Evolutionary conservation across 2,888 invertebrate species (phyloP), one percentile per base, ranked within the genome.

Genomic region (Drosophila conformis): DNA sequence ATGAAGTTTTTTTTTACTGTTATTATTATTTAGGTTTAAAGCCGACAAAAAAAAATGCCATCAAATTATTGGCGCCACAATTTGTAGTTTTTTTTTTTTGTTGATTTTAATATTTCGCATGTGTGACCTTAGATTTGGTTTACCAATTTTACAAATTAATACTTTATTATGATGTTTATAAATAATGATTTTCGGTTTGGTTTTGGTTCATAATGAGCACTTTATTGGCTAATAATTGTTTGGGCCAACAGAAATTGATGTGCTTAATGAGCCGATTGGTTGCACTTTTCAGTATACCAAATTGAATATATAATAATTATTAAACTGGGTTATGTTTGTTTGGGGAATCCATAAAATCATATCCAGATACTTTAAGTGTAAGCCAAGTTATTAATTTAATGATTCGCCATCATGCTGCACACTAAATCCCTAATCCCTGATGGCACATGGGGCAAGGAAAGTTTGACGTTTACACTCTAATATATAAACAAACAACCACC

Each of bases 111-210:
- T 54, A 61, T 70, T 57, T 71, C 13, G 73, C 73, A 53, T 60
- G 61, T 35, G 46, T 76, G 78, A 78, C 78, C 81, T 78, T 57
- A 73, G 72, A 69, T 78, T 62, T 77, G 81, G 62, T 42, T 78
- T 77, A 77, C 48, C 38, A 25, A 15, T 49, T 62, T 56, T 62
- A 48, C 27, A 48, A 56, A 51, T 51, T 64, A 49, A 51, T 68
- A 49, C 59, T 46, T 54, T 52, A 66, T 61, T 58, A 75, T 65
- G 42, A 46, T 63, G 38, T 38, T 46, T 60, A 58, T 56, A 53
- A 58, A 72, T 72, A 33, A 54, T 40, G 58, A 49, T 36, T 52
- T 54, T n/a, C 13, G 36, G 35, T 49, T 65, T 56, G 48, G 8
- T 38, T 31, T 31, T 33, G 40, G 40, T 15, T 64, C 35, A n/a